Conservation (phyloP, 2,113 vertebrate genomes). For the Indicator maculatus region DNA sequence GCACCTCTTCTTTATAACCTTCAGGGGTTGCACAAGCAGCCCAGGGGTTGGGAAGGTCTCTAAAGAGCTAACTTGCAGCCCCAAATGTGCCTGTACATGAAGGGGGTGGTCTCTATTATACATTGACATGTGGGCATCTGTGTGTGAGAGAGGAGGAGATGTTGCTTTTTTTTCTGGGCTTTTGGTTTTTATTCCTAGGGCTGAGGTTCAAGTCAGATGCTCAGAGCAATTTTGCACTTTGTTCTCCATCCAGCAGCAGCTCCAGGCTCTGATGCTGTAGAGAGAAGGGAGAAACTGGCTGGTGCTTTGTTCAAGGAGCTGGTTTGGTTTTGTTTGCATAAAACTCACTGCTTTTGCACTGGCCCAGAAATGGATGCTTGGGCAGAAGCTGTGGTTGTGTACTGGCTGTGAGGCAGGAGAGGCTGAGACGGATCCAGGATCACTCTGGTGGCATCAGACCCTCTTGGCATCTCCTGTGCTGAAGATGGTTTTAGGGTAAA, state of each 20-base stretch:
- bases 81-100: rapidly evolving
- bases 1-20: background rate
- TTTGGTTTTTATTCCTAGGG: background rate
- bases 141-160: background rate
- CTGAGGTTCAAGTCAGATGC: background rate
- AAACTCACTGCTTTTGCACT: background rate
- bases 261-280: background rate
- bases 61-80: background rate
- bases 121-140: rapidly evolving
- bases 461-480: background rate
- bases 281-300: background rate
- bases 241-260: background rate
- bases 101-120: background rate
- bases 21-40: background rate
- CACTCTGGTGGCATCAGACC: rapidly evolving
- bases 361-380: background rate
- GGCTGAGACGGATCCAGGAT: rapidly evolving
- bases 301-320: background rate
- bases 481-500: background rate
- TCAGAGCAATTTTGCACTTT: constrained; percentile 21
- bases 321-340: background rate
- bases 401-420: background rate
- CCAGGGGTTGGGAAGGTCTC: background rate
- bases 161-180: background rate
- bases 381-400: background rate